Evolutionary conservation across 2,113 vertebrate species (phyloP).

Genomic region (Cranoglanis bouderius): DNA sequence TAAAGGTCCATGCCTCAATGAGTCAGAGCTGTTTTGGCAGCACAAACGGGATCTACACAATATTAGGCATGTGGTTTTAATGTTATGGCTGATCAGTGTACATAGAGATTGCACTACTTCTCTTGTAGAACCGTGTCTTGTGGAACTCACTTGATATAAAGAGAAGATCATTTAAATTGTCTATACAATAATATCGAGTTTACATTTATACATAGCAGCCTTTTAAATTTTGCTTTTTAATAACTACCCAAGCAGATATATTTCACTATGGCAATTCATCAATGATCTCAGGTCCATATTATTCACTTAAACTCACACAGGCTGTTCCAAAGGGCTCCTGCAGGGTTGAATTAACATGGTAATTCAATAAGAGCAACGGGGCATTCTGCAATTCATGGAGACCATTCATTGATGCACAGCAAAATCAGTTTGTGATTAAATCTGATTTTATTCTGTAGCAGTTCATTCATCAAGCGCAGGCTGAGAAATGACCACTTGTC

Average conservation of each 20-base stretch:
- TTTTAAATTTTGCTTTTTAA: background rate
- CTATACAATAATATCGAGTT: background rate
- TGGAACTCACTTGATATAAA: background rate
- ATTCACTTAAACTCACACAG: conserved; percentile 19
- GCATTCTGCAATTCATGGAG: conserved; percentile 16
- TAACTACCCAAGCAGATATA: background rate
- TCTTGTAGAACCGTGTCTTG: background rate
- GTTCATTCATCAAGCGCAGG: conserved; percentile 40
- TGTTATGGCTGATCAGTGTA: no score
- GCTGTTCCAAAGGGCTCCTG: conserved; percentile 8
- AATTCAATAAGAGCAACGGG: conserved; percentile 30
- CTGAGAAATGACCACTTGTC: conserved; percentile 29
- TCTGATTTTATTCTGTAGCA: conserved; percentile 22
- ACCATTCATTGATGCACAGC: background rate
- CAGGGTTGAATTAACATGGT: conserved; percentile 40
- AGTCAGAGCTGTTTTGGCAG: no score
- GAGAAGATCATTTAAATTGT: background rate
- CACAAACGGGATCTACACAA: no score
- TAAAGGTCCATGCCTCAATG: no score
- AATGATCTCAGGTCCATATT: conserved; percentile 19
- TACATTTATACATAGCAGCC: background rate
- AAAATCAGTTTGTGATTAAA: conserved; percentile 47
- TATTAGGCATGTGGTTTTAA: no score
- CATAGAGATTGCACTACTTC: background rate
- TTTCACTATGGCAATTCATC: background rate